A percentile compares a stretch with the other conserved stretches of the same genome.
phyloP scores from a whole-genome alignment of 1,140 invertebrate genomes.

The Papilio xuthus region DNA sequence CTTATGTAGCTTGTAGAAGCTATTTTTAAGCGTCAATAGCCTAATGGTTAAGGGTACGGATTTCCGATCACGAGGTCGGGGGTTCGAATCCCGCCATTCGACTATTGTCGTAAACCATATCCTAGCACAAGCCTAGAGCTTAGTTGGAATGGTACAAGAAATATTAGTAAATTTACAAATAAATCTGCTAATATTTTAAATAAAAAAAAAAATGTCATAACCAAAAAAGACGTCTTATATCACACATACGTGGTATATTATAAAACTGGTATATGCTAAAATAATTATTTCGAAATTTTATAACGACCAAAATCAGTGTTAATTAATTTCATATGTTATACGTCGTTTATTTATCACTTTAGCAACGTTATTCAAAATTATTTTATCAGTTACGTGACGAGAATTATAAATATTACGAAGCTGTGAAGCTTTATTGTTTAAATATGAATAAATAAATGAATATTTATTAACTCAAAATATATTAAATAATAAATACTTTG shows the following conservation, averaged over 20 bases:
- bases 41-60: no score
- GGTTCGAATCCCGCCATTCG: no score
- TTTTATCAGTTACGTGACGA: constrained; percentile 5
- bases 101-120: no score
- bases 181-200: no score
- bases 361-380: neutral
- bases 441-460: neutral
- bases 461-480: neutral
- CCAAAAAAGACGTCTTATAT: neutral
- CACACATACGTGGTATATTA: neutral
- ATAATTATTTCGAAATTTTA: neutral
- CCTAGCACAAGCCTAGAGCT: no score
- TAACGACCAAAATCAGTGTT: neutral
- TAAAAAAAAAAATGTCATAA: no score
- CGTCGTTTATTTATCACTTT: constrained; percentile 10
- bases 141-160: no score
- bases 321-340: constrained; percentile 7
- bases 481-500: neutral
- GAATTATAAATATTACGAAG: neutral
- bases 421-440: neutral
- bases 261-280: neutral
- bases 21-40: no score
- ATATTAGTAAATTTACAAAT: no score
- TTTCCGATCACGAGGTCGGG: no score
- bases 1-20: no score